These are phyloP conservation scores for Jacana jacana DNA, from an alignment of 2,113 vertebrate species.

Conservation along the genomic window DNA sequence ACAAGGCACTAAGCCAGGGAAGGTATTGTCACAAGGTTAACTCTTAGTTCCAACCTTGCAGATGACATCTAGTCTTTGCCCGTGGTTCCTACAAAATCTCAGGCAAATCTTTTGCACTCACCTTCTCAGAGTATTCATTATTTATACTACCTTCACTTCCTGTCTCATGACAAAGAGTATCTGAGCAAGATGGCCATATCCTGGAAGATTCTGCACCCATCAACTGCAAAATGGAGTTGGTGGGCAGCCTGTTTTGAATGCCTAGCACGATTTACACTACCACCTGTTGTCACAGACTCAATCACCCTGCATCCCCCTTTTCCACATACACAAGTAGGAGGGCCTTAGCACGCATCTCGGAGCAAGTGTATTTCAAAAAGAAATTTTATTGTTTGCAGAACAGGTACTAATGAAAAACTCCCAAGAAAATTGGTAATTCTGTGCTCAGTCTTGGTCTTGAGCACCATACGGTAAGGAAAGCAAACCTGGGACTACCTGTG, in stretches of 20 bases:
- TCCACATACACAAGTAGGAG: neutral
- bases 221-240: neutral
- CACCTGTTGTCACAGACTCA: neutral
- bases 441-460: neutral
- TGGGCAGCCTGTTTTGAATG: neutral
- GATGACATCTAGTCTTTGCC: neutral
- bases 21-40: neutral
- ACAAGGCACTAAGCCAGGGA: neutral
- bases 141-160: too few relatives aligned
- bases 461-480: neutral
- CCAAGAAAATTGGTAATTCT: neutral
- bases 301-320: neutral
- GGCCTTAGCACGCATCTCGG: neutral
- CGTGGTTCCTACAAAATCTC: neutral
- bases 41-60: neutral
- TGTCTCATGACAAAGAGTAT: neutral
- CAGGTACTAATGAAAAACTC: neutral
- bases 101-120: neutral
- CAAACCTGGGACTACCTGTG: neutral
- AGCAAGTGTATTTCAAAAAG: neutral
- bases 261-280: rapidly evolving
- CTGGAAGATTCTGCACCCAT: neutral
- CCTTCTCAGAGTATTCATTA: neutral
- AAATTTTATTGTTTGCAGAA: neutral
- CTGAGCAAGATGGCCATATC: neutral